Base-by-base conservation (phyloP, 2,113 vertebrate genomes). In the Boleophthalmus pectinirostris region DNA sequence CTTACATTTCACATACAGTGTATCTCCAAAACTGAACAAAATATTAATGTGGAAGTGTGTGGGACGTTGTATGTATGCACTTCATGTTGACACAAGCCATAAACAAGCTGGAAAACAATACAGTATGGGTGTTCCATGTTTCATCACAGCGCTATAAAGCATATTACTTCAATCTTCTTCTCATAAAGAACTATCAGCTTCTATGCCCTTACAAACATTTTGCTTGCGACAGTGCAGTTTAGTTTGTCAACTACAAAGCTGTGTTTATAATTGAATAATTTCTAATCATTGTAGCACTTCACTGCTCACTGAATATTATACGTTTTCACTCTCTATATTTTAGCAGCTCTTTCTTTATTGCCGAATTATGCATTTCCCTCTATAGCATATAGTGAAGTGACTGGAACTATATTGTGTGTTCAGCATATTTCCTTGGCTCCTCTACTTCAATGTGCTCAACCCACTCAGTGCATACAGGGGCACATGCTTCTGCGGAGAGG, bases 361-460 rank as follows among this genome's bases (percentile, higher is more conserved):
- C 69, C 75, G 66, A 85, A 78, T 63, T 43, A 68, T 81, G 53
- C 67, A 69, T 79, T 83, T 20, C 61, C 56, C 70, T 51, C 72
- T 70, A 61, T 23, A 68, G 69, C 56, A 63, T 23, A 68, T 77
- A 51, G 70, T 66, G 56, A 69, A 53, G 51, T 15, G 0, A 70
- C 47, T 69, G 56, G 53, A 83, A 72, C 57, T 65, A 80, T 72
- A 72, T 74, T 76, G 82, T 76, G 75, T 65, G 70, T 82, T 90
- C 88, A 90, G 89, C 89, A 88, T 45, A 80, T 86, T 85, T 71
- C 16, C 21, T 73, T 64, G 21, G 33, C 69, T 68, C 75, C 73
- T 73, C 58, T 68, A 16, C 64, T 66, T 70, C 43, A 24, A 82
- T 54, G 23, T 70, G 75, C 77, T 46, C 73, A 25, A 49, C 75